Base-by-base conservation (phyloP, 2,888 invertebrate species). In the Chymomyza caudatula region DNA sequence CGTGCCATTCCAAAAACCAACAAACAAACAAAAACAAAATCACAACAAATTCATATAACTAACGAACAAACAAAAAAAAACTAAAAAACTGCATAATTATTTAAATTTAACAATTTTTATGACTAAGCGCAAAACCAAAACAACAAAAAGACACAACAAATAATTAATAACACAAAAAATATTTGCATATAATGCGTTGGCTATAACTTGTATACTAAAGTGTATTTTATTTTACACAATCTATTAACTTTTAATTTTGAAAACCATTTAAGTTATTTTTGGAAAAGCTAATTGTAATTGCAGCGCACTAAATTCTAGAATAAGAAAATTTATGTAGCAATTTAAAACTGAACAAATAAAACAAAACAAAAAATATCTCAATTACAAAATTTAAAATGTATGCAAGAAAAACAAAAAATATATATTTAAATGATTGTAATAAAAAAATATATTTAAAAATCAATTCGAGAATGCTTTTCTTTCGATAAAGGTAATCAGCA, bases 381-480 rank as follows among this genome's bases (percentile, higher is more conserved):
- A 78, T 61, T 77, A 64, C 70, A 69, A 83, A 85, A 83, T 73
- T 77, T 47, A 77, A 85, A 82, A 78, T 78, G 67, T 82, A 86
- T 71, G 77, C 68, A 73, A 66, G 11, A 80, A 62, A 54, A 65
- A 74, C 62, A 66, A 59, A 55, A 68, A 69, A 79, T 69, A 87
- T 76, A 81, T 84, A 87, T 86, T 85, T 85, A 87, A 86, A 82
- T 82, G 77, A 86, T 86, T 87, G 85, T 87, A 85, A 87, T 87
- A 85, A 86, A 87, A 82, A 67, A 73, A 74, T 67, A n/a, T 47
- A 55, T 63, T 51, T 68, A 59, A 63, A 63, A 63, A 51, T 11
- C 15, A 23, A 62, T 3, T 13, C 20, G 8, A 25, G 37, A 59
- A 17, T 25, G 17, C n/a, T 56, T 44, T 54, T 37, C 42, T 37